Evolutionary conservation across 2,888 invertebrate genomes (phyloP), one percentile per base, ranked within the genome.

Genomic region (Cetonia aurata): DNA sequence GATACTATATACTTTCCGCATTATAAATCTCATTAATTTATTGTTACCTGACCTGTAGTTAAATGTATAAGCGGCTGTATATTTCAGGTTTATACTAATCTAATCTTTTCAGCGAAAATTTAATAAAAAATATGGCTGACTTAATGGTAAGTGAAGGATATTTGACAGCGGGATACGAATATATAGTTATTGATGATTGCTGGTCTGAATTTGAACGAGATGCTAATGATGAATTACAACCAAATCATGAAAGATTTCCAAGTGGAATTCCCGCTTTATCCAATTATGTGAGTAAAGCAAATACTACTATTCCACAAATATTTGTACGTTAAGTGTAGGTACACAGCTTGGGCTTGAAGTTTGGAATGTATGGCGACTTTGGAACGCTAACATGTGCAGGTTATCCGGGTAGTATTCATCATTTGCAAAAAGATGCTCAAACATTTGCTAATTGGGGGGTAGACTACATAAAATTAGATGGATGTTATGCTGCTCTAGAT

Each of bases 351-450:
- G 93, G 93, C 0, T 82, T 95, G 13, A 92, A 93, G 81, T 91
- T 95, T 80, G 95, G 94, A 6, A 90, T 95, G 77, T 95, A 95
- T 81, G 91, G 91, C 76, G 94, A 95, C 82, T 93, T 91, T 79
- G 95, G 95, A 0, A 90, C 88, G 33, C 82, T 86, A 71, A 95
- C 95, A 0, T 95, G 94, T 80, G 92, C 88, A 1, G 92, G 93
- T 0, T 94, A 92, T 81, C 94, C 94, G 0, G 95, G 94, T 1
- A 90, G 91, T 67, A 83, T 90, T 8, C 88, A 88, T 4, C 86
- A 91, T 78, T 87, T 93, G 77, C 85, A 89, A 77, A 76, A 85
- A 2, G 95, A 95, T 79, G 91, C 93, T 0, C 82, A 91, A 71
- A 91, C 91, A 0, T 92, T 94, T 80, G 93, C 92, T 0, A 89